Evolutionary conservation across 2,888 invertebrate genomes (phyloP).

Genomic region (Microctonus brassicae): DNA sequence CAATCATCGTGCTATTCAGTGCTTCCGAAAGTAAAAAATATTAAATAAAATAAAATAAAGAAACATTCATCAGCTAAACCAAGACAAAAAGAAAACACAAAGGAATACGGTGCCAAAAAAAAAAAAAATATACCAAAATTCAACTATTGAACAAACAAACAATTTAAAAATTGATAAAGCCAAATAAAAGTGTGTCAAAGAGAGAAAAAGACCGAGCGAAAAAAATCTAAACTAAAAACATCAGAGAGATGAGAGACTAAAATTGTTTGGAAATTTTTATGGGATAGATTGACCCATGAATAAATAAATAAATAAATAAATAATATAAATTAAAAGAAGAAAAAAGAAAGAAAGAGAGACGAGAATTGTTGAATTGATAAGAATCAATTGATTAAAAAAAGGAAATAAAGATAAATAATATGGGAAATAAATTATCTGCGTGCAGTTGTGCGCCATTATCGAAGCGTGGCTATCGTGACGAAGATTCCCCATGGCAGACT

Average conservation of each 20-base stretch:
- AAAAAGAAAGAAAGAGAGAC: constrained; percentile 39
- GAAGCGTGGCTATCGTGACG: constrained; percentile 96
- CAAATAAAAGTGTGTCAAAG: constrained; percentile 46
- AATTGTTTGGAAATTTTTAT: background rate
- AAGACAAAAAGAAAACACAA: constrained; percentile 21
- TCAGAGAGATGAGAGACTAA: constrained; percentile 32
- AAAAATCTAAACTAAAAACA: constrained; percentile 38
- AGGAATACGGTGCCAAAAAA: constrained; percentile 22
- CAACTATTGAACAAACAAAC: background rate
- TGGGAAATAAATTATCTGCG: constrained; percentile 95
- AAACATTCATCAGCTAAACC: background rate
- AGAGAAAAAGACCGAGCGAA: constrained; percentile 37
- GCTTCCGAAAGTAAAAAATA: constrained; percentile 58
- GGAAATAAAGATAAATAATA: constrained; percentile 65
- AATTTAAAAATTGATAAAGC: constrained; percentile 40
- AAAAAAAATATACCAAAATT: constrained; percentile 19
- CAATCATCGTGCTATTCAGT: constrained; percentile 60
- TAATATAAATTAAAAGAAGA: constrained; percentile 30
- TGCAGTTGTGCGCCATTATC: constrained; percentile 97
- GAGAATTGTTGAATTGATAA: constrained; percentile 26
- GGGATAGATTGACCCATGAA: constrained; percentile 1
- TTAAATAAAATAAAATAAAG: constrained; percentile 37
- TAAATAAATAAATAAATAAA: constrained; percentile 24
- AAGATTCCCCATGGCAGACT: constrained; percentile 96
- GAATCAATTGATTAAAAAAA: background rate